Base-by-base conservation (phyloP, 37 sponge, comb jelly and placozoan genomes). In the Aplysina aerophoba region DNA sequence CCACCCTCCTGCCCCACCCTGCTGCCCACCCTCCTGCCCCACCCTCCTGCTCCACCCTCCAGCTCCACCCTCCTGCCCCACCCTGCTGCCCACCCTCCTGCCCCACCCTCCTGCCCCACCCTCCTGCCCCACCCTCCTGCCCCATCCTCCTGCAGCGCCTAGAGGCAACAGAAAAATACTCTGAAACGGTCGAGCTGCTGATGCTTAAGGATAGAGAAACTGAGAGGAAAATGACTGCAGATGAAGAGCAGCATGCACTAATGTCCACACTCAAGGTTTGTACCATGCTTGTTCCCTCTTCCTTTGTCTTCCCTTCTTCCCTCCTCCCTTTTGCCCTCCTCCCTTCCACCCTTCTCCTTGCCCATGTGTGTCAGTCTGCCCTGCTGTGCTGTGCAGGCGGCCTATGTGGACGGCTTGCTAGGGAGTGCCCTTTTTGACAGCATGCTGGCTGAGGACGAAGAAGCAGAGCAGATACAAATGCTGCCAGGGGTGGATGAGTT, bases 321-420 rank as follows among this genome's bases (percentile, higher is more conserved):
- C n/a, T n/a, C n/a, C n/a, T n/a, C n/a, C n/a, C n/a, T n/a, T n/a
- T n/a, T n/a, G n/a, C n/a, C n/a, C n/a, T n/a, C n/a, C n/a, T n/a
- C n/a, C n/a, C n/a, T n/a, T n/a, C n/a, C n/a, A n/a, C n/a, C n/a
- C n/a, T n/a, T n/a, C n/a, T n/a, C n/a, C n/a, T n/a, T n/a, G n/a
- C n/a, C n/a, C n/a, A n/a, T n/a, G n/a, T n/a, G 39, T 82, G 24
- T 61, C 6, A 22, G 6, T 17, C 15, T 35, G n/a, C 63, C 16
- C 73, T 39, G 22, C 27, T 40, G 28, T 12, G 24, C 27, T 39
- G 28, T 81, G 38, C 79, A 95, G 95, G 88, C 67, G 54, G 95
- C 98, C 16, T 97, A 91, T 87, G 89, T 95, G 38, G 94, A 97
- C 86, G 96, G 94, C 3, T 55, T 97, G 20, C 73, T 84, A 54